These are phyloP conservation scores for Magallana nippona DNA, from an alignment of 2,888 invertebrate species.

Conservation along the genomic window DNA sequence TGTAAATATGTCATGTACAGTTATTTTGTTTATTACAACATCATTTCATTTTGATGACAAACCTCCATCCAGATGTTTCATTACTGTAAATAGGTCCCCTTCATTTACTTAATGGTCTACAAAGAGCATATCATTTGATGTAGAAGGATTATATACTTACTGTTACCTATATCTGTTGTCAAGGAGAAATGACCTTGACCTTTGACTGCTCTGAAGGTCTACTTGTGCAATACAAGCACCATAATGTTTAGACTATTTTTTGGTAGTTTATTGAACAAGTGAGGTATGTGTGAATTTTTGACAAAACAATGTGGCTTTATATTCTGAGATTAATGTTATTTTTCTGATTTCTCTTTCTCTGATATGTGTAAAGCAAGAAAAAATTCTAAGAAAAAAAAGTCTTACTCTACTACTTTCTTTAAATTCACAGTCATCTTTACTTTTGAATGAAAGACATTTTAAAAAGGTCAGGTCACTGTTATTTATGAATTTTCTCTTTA, in stretches of 20 bases:
- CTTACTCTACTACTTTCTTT: too few species aligned
- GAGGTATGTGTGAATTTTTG: slow-evolving; percentile 15
- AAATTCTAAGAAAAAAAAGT: too few species aligned
- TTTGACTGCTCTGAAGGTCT: slow-evolving; percentile 27
- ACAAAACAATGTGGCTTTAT: slow-evolving; percentile 18
- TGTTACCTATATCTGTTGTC: slow-evolving; percentile 28
- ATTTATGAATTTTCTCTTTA: too few species aligned
- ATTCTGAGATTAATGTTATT: not conserved
- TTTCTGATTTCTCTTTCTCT: not conserved
- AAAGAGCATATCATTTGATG: slow-evolving; percentile 35
- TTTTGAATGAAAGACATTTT: too few species aligned
- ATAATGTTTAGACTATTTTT: slow-evolving; percentile 22
- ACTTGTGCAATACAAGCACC: slow-evolving; percentile 32
- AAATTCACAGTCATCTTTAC: too few species aligned
- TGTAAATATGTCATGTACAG: slow-evolving; percentile 24
- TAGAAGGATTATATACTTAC: slow-evolving; percentile 29
- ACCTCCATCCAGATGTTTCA: not conserved
- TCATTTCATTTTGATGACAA: not conserved
- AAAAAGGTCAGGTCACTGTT: too few species aligned
- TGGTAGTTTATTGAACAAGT: slow-evolving; percentile 20
- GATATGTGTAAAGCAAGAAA: not conserved
- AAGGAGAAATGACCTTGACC: slow-evolving; percentile 21
- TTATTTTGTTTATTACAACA: not conserved
- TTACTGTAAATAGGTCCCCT: not conserved
- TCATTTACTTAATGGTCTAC: slow-evolving; percentile 15